A percentile compares a stretch with the other conserved stretches of the same genome.
These are phyloP conservation scores for Luscinia megarhynchos DNA, from an alignment of 2,797 vertebrate genomes.

Conservation along the genomic window DNA sequence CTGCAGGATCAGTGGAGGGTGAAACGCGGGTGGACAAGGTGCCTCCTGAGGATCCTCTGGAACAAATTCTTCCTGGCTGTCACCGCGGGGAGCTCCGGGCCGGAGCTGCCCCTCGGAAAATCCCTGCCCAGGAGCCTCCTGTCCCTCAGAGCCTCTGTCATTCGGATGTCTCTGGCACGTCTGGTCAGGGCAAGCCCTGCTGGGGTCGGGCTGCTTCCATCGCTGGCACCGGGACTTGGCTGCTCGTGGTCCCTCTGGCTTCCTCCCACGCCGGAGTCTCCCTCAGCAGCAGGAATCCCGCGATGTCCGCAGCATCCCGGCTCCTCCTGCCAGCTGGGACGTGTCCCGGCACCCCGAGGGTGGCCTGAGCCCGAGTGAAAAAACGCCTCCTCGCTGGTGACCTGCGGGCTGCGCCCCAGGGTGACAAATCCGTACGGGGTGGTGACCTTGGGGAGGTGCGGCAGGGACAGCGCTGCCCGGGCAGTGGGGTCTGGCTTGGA, in stretches of 20 bases:
- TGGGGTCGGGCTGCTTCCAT: neutral
- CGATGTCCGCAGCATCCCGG: neutral
- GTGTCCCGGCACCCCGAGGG: neutral
- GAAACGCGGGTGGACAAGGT: neutral
- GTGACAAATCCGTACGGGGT: neutral
- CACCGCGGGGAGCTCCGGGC: neutral
- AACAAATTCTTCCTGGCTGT: neutral
- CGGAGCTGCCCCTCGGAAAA: neutral
- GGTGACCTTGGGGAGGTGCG: conserved; percentile 40
- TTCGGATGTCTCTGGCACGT: neutral
- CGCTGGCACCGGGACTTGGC: accelerated
- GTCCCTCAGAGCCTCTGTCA: neutral
- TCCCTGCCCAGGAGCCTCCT: neutral
- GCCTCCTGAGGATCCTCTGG: conserved; percentile 32
- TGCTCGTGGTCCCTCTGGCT: neutral
- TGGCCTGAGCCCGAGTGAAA: neutral
- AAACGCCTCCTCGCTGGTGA: neutral
- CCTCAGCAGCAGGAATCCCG: neutral
- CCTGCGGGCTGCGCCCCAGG: conserved; percentile 38
- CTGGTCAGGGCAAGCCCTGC: neutral
- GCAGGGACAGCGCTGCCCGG: conserved; percentile 30
- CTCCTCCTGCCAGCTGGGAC: neutral
- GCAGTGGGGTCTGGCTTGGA: neutral
- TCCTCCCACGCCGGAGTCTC: accelerated
- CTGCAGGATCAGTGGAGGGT: neutral